Conservation (phyloP, 1,140 invertebrate genomes). For the Ceratina japonica region DNA sequence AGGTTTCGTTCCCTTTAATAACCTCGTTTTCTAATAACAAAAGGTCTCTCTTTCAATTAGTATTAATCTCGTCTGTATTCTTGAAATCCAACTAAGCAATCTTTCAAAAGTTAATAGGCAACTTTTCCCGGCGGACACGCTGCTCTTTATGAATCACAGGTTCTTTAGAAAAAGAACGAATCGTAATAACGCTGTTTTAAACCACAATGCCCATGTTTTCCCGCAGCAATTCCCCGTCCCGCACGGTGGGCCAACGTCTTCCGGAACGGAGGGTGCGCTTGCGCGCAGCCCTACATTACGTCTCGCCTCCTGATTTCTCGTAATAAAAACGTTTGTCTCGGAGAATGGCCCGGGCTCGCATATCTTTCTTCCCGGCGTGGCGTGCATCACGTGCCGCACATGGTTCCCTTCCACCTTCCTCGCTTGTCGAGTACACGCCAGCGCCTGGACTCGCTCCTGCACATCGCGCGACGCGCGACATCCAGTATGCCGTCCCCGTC, state of each 20-base stretch:
- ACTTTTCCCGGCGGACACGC: no score
- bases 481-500: not conserved
- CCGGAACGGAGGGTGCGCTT: conserved; percentile 44
- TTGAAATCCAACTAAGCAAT: no score
- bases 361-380: conserved; percentile 51
- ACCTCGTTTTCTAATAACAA: no score
- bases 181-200: no score
- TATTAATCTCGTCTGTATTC: no score
- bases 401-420: not conserved
- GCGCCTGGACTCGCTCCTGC: not conserved
- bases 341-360: conserved; percentile 56
- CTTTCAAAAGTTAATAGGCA: no score
- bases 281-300: conserved; percentile 66
- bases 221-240: conserved; percentile 2
- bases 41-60: no score
- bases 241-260: conserved; percentile 18
- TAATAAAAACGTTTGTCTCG: conserved; percentile 74
- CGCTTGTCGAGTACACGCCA: not conserved
- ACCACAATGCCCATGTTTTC: no score
- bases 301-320: conserved; percentile 70
- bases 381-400: conserved; percentile 23
- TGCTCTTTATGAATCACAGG: no score
- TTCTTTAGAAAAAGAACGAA: no score
- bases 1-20: no score
- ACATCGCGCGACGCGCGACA: not conserved